Base-by-base conservation (phyloP, 2,797 vertebrate species). In the Chaetophractus vellerosus region DNA sequence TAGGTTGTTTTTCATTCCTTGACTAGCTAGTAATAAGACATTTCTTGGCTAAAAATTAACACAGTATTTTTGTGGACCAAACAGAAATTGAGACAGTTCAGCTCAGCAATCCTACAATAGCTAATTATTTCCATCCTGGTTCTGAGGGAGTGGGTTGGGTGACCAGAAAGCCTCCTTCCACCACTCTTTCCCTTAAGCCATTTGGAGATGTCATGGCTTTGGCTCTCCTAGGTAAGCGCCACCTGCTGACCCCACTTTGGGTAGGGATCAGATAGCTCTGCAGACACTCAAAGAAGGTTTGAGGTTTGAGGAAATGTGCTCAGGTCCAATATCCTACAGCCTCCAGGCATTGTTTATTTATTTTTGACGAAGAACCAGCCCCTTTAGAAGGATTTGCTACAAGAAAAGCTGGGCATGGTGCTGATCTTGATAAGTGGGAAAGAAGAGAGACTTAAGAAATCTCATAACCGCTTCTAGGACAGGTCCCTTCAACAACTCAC, bases 11-110 rank as follows among this genome's bases (percentile, higher is more conserved):
- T 96, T 68, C 63, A 61, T 71, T 63, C 3, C 16, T 68, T 80
- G 28, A 90, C 55, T 31, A 87, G 68, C 71, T 74, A 78, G 50
- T 33, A 74, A 38, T 55, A 86, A 93, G 66, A 82, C 21, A 26
- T 26, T 88, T 79, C 72, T 61, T 85, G 64, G 84, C 63, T 88
- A 23, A 21, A 45, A 23, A 55, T 55, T 93, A 21, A 33, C 11
- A n/a, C 26, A 9, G 45, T 11, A 9, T n/a, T 90, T 31, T 31
- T 68, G 33, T 2, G 28, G 33, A 85, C 41, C 84, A 71, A 52
- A 71, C 18, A 76, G 50, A 91, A 75, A 57, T 19, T n/a, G 55
- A 93, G 81, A 45, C 48, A 61, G 31, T 52, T n/a, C 55, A 64
- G 59, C 38, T 55, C 11, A 15, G 79, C 28, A 61, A 23, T 19